A percentile compares a stretch with the other conserved stretches of the same genome.
Conservation (phyloP, 2,888 invertebrate genomes). For the Lasioglossum malachurum region DNA sequence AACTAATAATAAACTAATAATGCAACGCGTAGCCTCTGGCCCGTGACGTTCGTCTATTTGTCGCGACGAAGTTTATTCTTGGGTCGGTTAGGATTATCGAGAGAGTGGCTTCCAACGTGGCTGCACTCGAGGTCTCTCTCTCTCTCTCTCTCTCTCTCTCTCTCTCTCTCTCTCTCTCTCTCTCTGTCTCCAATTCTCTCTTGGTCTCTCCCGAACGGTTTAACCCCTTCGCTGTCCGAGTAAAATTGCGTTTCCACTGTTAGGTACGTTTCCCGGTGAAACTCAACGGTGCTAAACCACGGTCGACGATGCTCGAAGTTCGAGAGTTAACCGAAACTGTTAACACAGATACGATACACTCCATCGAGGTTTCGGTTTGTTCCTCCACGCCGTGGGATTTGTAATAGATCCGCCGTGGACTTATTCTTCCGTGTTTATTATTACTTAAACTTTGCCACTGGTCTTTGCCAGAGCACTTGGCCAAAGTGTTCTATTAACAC, state of each 20-base stretch:
- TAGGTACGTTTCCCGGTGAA: neutral
- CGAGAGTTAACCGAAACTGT: neutral
- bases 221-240: neutral
- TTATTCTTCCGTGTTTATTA: constrained; percentile 1
- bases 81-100: constrained; percentile 26
- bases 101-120: constrained; percentile 8
- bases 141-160: neutral
- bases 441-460: neutral
- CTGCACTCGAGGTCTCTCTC: constrained; percentile 7
- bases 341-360: neutral
- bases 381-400: neutral
- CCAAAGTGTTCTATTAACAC: neutral
- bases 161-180: neutral
- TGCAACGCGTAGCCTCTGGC: constrained; percentile 37
- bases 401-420: neutral
- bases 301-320: neutral
- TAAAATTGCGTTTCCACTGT: neutral
- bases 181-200: neutral
- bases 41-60: constrained; percentile 24
- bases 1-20: constrained; percentile 59
- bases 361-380: neutral
- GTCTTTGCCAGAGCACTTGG: neutral
- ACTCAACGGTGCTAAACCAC: neutral
- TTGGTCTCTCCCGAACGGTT: neutral
- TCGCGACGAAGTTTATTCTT: constrained; percentile 36